Evolutionary conservation across 1,140 invertebrate species (phyloP), one percentile per base, ranked within the genome.

Genomic region (Hermetia illucens): DNA sequence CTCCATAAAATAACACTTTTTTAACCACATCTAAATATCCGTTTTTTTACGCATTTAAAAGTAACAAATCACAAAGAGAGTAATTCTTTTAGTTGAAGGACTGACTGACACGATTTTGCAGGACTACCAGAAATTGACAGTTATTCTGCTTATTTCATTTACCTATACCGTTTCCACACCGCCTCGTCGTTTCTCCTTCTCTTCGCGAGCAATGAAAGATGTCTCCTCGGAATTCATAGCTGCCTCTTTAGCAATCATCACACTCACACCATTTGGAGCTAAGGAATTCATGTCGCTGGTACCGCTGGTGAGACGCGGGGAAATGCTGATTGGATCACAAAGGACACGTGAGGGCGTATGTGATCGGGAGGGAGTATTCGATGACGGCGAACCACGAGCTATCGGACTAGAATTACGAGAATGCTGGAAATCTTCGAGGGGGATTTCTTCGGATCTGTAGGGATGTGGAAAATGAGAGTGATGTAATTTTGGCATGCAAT

Each of bases 391-490:
- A 20, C 36, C 29, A 9, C 58, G 48, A 3, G 52, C 49, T 25
- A 55, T 50, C n/a, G 57, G 57, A 37, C 55, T 58, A 32, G 38
- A 33, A 17, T 34, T 57, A 16, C 56, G 53, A 1, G 57, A 60
- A 35, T 60, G 54, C 34, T 69, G 68, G 54, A 83, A 78, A 47
- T 82, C 79, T 53, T 89, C 85, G 4, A 91, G 52, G 0, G 84
- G 86, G 25, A 91, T 91, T 50, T 90, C 85, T 52, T 83, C 81
- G 31, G 75, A 82, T 16, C 75, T 60, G 21, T n/a, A 20, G 8
- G 25, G 21, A 25, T 12, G 31, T 17, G 3, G 19, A 25, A 13
- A 22, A 34, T 33, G 17, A 18, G 21, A n/a, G 5, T 18, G 5
- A 12, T 35, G n/a, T 29, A 38, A 2, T 17, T 18, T 38, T 4